Conservation (phyloP, 2,113 vertebrate genomes). For the Triplophysa rosa region DNA sequence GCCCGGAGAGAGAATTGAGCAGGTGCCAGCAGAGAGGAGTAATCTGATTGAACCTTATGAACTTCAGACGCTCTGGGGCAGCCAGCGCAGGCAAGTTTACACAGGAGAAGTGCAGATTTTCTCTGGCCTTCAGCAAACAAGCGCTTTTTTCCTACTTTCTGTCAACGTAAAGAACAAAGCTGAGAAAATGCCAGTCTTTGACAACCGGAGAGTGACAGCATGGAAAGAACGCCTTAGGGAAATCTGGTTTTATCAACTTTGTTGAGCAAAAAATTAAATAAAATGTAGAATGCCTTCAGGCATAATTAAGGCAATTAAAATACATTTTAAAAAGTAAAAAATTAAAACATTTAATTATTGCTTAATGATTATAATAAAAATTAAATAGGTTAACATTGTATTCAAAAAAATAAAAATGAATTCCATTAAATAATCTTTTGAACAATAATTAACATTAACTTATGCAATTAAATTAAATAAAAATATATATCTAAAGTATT, state of each 20-base stretch:
- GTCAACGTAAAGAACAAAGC: not conserved
- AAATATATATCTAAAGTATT: too few species aligned
- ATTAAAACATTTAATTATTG: too few species aligned
- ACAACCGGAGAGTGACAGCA: not conserved
- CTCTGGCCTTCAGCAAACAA: slow-evolving; percentile 28
- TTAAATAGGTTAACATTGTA: too few species aligned
- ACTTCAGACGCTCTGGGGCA: slow-evolving; percentile 27
- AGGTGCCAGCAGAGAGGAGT: slow-evolving; percentile 7
- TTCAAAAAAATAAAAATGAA: too few species aligned
- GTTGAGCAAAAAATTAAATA: not conserved
- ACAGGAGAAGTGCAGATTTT: slow-evolving; percentile 44
- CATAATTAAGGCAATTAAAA: too few species aligned
- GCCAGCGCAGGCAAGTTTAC: slow-evolving; percentile 48
- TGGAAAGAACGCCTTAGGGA: not conserved
- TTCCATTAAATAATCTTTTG: too few species aligned
- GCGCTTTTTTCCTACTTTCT: not conserved
- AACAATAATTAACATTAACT: too few species aligned
- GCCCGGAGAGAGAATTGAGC: slow-evolving; percentile 23
- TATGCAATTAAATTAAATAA: too few species aligned
- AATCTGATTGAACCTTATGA: slow-evolving; percentile 33
- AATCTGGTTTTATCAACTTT: not conserved
- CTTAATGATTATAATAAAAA: too few species aligned
- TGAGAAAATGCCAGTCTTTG: slow-evolving; percentile 23
- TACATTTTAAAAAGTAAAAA: too few species aligned
- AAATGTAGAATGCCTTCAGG: not conserved